phyloP scores from a whole-genome alignment of 2,888 invertebrate species.

The Phaonia tiefii region DNA sequence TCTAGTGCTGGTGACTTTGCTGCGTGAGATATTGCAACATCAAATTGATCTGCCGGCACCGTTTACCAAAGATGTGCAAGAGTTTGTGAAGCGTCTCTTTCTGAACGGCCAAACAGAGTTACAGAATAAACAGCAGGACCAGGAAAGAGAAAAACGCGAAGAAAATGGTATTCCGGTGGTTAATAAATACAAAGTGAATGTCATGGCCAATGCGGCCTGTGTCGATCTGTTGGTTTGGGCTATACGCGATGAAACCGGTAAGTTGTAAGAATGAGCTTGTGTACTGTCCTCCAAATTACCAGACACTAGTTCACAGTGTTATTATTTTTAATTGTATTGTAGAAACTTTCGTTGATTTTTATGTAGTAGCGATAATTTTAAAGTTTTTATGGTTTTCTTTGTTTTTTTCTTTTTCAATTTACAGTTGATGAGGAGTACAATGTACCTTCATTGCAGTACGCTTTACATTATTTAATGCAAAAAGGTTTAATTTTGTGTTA shows the following conservation, averaged over 20 bases:
- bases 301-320: background rate
- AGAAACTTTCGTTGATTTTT: constrained; percentile 39
- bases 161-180: constrained; percentile 87
- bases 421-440: constrained; percentile 87
- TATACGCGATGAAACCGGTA: constrained; percentile 97
- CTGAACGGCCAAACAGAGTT: constrained; percentile 96
- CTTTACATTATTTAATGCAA: constrained; percentile 84
- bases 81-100: constrained; percentile 94
- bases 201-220: constrained; percentile 98
- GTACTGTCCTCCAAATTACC: background rate
- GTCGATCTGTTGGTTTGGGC: constrained; percentile 99
- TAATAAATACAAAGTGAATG: constrained; percentile 95
- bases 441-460: constrained; percentile 87
- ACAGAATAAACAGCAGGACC: constrained; percentile 92
- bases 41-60: constrained; percentile 93
- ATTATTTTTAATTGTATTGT: background rate
- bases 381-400: constrained; percentile 55
- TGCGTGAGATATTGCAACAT: constrained; percentile 94
- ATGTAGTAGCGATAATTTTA: constrained; percentile 56
- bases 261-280: constrained; percentile 68
- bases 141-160: constrained; percentile 91
- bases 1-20: constrained; percentile 93
- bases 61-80: constrained; percentile 96
- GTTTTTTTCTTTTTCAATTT: constrained; percentile 77
- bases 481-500: constrained; percentile 75